Evolutionary conservation across 1,140 invertebrate species (phyloP).

Genomic region (Meloidogyne hapla): DNA sequence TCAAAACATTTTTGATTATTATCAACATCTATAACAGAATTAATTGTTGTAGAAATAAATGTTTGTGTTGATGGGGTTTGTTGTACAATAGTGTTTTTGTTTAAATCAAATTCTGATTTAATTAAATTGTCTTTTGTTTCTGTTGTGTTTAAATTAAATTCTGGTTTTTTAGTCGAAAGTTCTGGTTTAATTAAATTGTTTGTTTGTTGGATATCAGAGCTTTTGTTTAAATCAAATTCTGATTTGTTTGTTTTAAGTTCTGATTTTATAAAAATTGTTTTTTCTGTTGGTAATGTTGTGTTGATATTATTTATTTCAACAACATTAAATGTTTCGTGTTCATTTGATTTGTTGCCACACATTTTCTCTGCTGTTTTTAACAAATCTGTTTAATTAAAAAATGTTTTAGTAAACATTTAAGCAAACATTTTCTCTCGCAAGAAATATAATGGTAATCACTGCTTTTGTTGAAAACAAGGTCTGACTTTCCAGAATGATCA

Average conservation of each 20-base stretch:
- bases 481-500: conserved; percentile 59
- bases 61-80: background rate
- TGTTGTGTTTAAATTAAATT: too few relatives aligned
- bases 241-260: background rate
- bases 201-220: background rate
- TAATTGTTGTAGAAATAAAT: conserved; percentile 1
- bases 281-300: background rate
- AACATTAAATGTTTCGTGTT: background rate
- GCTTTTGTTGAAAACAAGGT: conserved; percentile 50
- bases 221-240: background rate
- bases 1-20: conserved; percentile 47
- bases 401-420: background rate
- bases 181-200: background rate
- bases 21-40: background rate
- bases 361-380: conserved; percentile 37
- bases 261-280: background rate
- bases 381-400: conserved; percentile 33
- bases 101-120: background rate
- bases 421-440: conserved; percentile 51
- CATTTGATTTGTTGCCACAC: conserved; percentile 19
- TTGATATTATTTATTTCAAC: background rate
- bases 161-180: too few relatives aligned
- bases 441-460: conserved; percentile 59
- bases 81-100: too few relatives aligned
- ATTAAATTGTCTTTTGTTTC: background rate